These are phyloP conservation scores for Entomobrya proxima DNA, from an alignment of 2,888 invertebrate species.

Conservation along the genomic window DNA sequence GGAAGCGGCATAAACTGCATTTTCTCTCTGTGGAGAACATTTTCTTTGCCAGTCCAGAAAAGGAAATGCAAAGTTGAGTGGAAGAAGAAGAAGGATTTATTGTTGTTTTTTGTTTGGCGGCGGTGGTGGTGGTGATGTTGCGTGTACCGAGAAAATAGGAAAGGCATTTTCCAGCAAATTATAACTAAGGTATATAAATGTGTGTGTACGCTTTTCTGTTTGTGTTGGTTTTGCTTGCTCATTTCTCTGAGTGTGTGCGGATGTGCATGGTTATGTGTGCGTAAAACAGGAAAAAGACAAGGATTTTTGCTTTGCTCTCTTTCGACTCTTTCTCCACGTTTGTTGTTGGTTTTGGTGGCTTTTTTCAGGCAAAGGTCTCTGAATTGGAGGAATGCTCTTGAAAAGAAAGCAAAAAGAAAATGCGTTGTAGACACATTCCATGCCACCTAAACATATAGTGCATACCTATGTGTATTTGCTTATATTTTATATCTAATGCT, in stretches of 20 bases:
- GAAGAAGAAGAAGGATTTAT: conserved; percentile 52
- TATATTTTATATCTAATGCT: no score
- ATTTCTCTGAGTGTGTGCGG: not conserved
- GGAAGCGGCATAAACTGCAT: not conserved
- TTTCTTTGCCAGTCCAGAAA: not conserved
- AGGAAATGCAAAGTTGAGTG: conserved; percentile 47
- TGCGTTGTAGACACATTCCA: not conserved
- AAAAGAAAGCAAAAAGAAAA: not conserved
- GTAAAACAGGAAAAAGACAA: not conserved
- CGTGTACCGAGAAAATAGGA: conserved; percentile 25
- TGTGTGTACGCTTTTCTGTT: no score
- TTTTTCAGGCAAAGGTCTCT: no score
- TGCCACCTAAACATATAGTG: no score
- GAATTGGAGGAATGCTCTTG: no score
- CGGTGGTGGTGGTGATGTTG: not conserved
- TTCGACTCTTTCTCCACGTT: no score
- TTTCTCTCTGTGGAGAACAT: no score
- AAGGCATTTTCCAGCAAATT: conserved; percentile 3
- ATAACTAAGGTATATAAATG: not conserved
- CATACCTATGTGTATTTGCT: no score
- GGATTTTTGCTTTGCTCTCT: not conserved
- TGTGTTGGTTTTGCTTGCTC: not conserved
- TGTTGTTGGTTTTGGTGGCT: no score
- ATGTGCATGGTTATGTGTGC: conserved; percentile 20
- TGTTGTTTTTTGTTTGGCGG: conserved; percentile 18